Conservation (phyloP, 2,888 invertebrate species). For the Anagyrus pseudococci region DNA sequence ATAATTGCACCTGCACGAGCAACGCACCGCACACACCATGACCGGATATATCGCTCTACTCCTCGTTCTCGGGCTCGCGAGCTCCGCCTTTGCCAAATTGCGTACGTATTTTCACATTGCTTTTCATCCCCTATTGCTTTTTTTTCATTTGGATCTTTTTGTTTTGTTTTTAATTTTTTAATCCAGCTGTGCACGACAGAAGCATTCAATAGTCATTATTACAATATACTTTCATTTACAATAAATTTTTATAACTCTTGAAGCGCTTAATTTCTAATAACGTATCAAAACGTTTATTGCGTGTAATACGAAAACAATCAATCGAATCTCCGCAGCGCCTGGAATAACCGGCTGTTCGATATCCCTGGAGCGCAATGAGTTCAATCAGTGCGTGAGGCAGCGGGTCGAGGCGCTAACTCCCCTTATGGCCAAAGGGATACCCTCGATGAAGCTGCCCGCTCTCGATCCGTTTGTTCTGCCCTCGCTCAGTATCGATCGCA, state of each 20-base stretch:
- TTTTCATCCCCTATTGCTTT: slow-evolving; percentile 14
- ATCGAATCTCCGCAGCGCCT: slow-evolving; percentile 54
- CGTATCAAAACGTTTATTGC: background rate
- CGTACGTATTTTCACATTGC: slow-evolving; percentile 27
- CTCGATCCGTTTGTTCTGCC: slow-evolving; percentile 77
- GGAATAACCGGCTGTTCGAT: slow-evolving; percentile 52
- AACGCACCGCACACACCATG: slow-evolving; percentile 2
- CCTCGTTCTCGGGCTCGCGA: slow-evolving; percentile 15
- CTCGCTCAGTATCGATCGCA: slow-evolving; percentile 74
- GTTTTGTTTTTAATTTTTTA: too few species aligned
- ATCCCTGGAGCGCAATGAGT: slow-evolving; percentile 44
- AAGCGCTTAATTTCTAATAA: background rate
- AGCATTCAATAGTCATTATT: too few species aligned
- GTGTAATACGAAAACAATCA: background rate
- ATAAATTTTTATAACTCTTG: background rate
- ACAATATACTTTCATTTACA: too few species aligned
- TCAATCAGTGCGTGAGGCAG: slow-evolving; percentile 66
- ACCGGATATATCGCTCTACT: slow-evolving; percentile 4
- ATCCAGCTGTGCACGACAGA: too few species aligned
- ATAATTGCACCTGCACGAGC: background rate
- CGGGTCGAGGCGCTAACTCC: slow-evolving; percentile 70
- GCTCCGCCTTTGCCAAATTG: slow-evolving; percentile 18
- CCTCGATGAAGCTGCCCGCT: slow-evolving; percentile 73
- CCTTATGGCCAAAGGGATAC: slow-evolving; percentile 70
- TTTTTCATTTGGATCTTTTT: background rate